phyloP scores from a whole-genome alignment of 2,797 vertebrate species.

The Falco novaeseelandiae region DNA sequence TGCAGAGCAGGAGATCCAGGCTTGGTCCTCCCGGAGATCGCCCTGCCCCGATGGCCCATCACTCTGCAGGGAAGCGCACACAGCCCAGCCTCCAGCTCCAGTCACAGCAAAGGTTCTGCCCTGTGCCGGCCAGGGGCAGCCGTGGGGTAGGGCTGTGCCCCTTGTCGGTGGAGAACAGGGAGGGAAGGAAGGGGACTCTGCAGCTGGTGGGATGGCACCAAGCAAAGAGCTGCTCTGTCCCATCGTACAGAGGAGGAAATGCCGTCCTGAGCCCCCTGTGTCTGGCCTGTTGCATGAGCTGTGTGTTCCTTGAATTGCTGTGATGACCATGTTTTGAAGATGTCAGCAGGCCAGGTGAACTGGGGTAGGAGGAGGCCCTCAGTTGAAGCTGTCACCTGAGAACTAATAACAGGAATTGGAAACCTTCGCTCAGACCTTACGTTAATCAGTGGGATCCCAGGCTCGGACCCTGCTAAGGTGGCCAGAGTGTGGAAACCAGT shows the following conservation, averaged over 20 bases:
- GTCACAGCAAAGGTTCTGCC: neutral
- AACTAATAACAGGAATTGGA: no score
- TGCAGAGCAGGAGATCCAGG: neutral
- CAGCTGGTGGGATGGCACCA: neutral
- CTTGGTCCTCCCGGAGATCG: neutral
- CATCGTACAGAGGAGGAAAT: neutral
- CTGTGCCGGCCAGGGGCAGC: neutral
- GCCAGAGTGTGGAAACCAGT: neutral
- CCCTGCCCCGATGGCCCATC: neutral
- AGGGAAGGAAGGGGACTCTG: neutral
- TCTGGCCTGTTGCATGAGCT: neutral
- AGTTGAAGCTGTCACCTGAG: no score
- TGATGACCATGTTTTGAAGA: neutral
- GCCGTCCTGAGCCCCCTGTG: neutral
- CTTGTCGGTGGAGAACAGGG: neutral
- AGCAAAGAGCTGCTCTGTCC: neutral
- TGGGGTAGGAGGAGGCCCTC: neutral
- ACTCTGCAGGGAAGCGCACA: neutral
- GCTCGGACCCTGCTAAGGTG: accelerated
- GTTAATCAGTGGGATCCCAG: neutral
- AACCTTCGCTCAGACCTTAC: no score
- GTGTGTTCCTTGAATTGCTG: neutral
- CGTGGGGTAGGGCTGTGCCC: neutral
- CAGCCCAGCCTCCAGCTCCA: neutral
- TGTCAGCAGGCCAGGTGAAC: neutral